Conservation (phyloP, 2,113 vertebrate species). For the Pelodiscus sinensis region DNA sequence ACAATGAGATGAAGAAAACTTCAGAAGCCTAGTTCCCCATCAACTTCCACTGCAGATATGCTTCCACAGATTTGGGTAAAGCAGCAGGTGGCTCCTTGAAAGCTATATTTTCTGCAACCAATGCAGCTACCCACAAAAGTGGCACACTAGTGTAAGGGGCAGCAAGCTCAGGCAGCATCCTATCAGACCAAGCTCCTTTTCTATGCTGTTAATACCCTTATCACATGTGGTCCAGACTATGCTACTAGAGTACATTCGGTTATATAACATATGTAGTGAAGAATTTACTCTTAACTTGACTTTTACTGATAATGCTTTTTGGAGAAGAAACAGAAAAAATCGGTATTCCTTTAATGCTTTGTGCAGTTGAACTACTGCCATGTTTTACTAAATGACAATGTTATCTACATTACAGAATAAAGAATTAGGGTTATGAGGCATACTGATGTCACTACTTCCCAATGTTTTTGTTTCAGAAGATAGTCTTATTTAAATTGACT, state of each 20-base stretch:
- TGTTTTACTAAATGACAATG: background rate
- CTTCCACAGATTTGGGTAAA: background rate
- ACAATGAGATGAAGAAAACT: background rate
- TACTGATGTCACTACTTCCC: background rate
- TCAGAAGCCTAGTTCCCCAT: background rate
- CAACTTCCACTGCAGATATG: background rate
- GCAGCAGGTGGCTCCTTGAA: background rate
- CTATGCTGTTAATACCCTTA: background rate
- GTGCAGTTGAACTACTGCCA: background rate
- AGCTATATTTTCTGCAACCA: background rate
- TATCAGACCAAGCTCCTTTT: background rate
- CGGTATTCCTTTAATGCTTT: background rate
- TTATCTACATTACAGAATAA: background rate
- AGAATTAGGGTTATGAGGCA: background rate
- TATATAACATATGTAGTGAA: background rate
- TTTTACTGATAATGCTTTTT: background rate
- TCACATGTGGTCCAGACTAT: rapidly evolving
- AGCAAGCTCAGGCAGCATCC: background rate
- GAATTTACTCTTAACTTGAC: background rate
- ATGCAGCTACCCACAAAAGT: background rate
- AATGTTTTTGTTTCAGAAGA: background rate
- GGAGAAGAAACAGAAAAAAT: background rate
- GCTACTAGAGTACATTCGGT: background rate
- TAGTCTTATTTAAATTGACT: background rate
- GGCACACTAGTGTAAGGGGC: background rate